These are phyloP conservation scores for Malurus leucopterus DNA, from an alignment of 2,797 vertebrate genomes.

Conservation along the genomic window DNA sequence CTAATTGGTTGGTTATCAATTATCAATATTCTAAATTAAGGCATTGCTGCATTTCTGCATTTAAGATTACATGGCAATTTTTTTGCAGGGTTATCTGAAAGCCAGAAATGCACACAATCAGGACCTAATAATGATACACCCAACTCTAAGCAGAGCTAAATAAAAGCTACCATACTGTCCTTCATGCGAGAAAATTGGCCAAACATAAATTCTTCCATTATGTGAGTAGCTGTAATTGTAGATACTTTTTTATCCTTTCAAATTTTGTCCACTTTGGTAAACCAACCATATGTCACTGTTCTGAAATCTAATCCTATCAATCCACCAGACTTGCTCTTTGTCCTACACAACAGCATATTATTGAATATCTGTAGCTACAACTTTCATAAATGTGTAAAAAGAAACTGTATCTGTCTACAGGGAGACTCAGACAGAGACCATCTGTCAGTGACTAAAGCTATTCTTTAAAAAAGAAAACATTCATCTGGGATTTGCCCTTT, in stretches of 20 bases:
- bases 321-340: constrained; percentile 68
- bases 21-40: constrained; percentile 21
- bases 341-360: constrained; percentile 69
- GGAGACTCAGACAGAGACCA: constrained; percentile 78
- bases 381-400: constrained; percentile 80
- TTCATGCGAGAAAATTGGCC: not conserved
- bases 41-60: not conserved
- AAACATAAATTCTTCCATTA: constrained; percentile 23
- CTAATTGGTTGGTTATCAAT: constrained; percentile 4
- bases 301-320: constrained; percentile 75
- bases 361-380: constrained; percentile 75
- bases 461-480: constrained; percentile 72
- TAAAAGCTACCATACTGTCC: not conserved
- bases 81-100: not conserved
- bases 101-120: not conserved
- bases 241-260: constrained; percentile 33
- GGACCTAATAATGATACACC: not conserved
- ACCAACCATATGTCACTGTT: constrained; percentile 75
- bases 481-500: constrained; percentile 78
- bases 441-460: constrained; percentile 76
- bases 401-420: constrained; percentile 75
- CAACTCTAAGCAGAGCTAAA: not conserved
- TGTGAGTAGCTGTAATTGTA: constrained; percentile 36
- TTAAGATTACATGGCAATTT: not conserved
- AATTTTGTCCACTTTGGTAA: constrained; percentile 69